Conservation (phyloP, 2,797 vertebrate genomes). For the Chaenodraco wilsoni region DNA sequence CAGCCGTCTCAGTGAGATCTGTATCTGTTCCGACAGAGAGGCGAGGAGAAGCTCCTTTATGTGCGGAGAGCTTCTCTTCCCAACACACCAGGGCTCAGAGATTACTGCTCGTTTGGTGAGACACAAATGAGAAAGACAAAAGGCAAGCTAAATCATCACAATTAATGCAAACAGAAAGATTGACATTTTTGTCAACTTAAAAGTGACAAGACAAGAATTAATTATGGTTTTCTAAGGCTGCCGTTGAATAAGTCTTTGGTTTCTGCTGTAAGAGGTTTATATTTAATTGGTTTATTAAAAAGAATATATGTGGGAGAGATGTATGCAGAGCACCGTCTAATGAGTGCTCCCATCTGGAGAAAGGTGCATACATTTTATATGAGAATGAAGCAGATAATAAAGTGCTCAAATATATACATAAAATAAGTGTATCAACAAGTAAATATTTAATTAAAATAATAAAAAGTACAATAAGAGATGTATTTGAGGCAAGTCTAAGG, state of each 20-base stretch:
- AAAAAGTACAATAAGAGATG: background rate
- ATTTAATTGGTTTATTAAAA: background rate
- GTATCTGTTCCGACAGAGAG: conserved; percentile 48
- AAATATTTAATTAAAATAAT: background rate
- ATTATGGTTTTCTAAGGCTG: conserved; percentile 20
- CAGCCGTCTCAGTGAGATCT: conserved; percentile 61
- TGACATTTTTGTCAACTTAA: conserved; percentile 22
- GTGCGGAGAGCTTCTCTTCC: conserved; percentile 43
- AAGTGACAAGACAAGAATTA: conserved; percentile 33
- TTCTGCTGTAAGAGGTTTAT: background rate
- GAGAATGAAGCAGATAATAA: background rate
- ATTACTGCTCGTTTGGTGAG: conserved; percentile 47
- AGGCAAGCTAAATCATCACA: conserved; percentile 1
- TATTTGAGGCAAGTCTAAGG: background rate
- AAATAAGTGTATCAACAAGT: background rate
- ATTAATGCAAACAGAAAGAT: conserved; percentile 30
- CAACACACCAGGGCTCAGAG: conserved; percentile 33
- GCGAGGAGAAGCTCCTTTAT: conserved; percentile 45
- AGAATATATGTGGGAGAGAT: background rate
- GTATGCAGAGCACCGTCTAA: background rate
- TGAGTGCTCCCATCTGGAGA: background rate
- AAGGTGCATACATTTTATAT: background rate
- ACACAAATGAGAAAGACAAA: conserved; percentile 22
- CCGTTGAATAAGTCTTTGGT: background rate
- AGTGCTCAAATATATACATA: background rate